Evolutionary conservation across 2,797 vertebrate genomes (phyloP).

Genomic region (Nasua narica): DNA sequence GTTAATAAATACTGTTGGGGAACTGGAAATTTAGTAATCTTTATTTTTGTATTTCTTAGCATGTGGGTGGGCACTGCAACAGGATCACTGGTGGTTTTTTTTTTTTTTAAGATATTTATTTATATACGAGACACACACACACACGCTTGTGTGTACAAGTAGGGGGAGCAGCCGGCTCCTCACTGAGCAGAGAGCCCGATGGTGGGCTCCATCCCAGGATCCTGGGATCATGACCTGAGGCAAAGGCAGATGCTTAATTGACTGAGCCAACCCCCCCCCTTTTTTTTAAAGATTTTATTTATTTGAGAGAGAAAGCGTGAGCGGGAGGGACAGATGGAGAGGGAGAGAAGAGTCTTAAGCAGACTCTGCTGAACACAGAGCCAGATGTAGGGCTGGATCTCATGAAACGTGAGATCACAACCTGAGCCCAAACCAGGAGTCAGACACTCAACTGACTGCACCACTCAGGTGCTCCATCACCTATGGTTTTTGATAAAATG

Average conservation of each 20-base stretch:
- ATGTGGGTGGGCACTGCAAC: neutral
- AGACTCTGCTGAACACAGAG: neutral
- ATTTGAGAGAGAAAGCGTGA: neutral
- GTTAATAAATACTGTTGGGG: slow-evolving; percentile 29
- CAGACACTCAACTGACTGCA: neutral
- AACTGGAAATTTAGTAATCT: slow-evolving; percentile 20
- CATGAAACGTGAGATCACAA: neutral
- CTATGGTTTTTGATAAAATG: slow-evolving; percentile 26
- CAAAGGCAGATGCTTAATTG: neutral
- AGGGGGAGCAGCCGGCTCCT: too few relatives aligned
- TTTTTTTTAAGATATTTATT: neutral
- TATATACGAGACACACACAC: neutral
- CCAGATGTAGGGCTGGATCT: neutral
- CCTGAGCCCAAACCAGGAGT: neutral
- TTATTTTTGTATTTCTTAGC: slow-evolving; percentile 26
- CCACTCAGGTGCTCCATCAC: neutral
- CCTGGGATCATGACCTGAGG: neutral
- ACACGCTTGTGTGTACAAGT: neutral
- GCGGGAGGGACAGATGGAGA: neutral
- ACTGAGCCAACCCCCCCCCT: neutral
- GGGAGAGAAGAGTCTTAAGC: neutral
- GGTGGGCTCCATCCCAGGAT: neutral
- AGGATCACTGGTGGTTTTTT: neutral
- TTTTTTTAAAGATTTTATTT: neutral
- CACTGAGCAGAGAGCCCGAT: neutral